These are phyloP conservation scores for Ypsolopha sequella DNA, from an alignment of 2,888 invertebrate species.

Conservation along the genomic window DNA sequence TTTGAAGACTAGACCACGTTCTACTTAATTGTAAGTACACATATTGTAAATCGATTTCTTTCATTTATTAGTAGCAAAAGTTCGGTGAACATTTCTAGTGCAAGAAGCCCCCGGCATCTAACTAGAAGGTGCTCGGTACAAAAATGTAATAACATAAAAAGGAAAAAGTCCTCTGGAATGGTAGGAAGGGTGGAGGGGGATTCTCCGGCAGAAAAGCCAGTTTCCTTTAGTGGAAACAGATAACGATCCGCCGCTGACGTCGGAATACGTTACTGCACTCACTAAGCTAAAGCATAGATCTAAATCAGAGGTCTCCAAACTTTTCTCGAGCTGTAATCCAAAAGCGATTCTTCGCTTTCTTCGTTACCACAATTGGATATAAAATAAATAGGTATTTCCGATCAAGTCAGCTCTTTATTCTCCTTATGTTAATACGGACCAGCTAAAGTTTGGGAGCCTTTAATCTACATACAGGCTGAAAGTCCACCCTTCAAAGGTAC, in stretches of 20 bases:
- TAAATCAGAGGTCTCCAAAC: too few relatives aligned
- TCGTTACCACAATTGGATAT: too few relatives aligned
- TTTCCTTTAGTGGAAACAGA: constrained; percentile 70
- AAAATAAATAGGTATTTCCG: too few relatives aligned
- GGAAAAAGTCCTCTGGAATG: constrained; percentile 41
- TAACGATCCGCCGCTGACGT: constrained; percentile 68
- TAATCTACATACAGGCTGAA: constrained; percentile 35
- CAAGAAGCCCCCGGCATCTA: constrained; percentile 52
- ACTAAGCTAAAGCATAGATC: constrained; percentile 39
- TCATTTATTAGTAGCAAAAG: constrained; percentile 16
- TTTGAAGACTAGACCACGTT: too few relatives aligned
- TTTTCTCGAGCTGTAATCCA: too few relatives aligned
- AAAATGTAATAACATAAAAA: constrained; percentile 68
- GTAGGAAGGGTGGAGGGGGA: constrained; percentile 34
- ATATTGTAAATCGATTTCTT: too few relatives aligned
- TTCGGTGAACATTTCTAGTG: constrained; percentile 32
- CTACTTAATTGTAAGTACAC: too few relatives aligned
- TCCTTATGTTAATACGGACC: background rate
- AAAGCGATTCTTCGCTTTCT: too few relatives aligned
- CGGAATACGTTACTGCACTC: constrained; percentile 66
- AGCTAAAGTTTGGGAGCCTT: background rate
- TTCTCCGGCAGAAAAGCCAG: constrained; percentile 65
- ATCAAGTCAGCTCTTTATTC: too few relatives aligned
- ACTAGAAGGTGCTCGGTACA: constrained; percentile 66
- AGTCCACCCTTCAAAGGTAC: constrained; percentile 45